A percentile compares a stretch with the other conserved stretches of the same genome.
These are phyloP conservation scores for Laupala kohalensis DNA, from an alignment of 1,140 invertebrate genomes.

Conservation along the genomic window DNA sequence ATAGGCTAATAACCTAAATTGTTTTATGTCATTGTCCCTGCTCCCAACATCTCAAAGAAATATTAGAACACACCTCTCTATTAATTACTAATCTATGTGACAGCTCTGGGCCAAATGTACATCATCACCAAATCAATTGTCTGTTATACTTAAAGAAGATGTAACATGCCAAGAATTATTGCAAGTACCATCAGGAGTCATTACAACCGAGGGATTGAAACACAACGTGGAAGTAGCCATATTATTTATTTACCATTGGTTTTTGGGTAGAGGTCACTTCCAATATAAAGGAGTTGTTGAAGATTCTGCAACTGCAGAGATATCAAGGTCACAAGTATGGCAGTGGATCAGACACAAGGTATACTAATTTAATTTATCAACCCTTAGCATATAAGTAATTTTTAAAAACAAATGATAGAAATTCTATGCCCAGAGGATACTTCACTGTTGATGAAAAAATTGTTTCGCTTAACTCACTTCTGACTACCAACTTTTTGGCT, in stretches of 20 bases:
- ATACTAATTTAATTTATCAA: no score
- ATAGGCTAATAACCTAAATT: no score
- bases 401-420: no score
- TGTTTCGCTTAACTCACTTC: no score
- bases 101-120: conserved; percentile 34
- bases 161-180: conserved; percentile 35
- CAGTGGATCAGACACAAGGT: conserved; percentile 55
- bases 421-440: no score
- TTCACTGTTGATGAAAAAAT: no score
- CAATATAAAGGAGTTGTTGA: conserved; percentile 48
- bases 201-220: conserved; percentile 42
- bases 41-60: no score
- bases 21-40: no score
- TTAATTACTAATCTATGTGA: no score
- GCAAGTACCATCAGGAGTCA: conserved; percentile 42
- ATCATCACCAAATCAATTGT: conserved; percentile 30
- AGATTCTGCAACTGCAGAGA: conserved; percentile 62
- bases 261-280: conserved; percentile 52
- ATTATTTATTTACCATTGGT: conserved; percentile 53
- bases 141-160: conserved; percentile 24
- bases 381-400: no score
- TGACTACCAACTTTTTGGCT: no score
- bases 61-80: no score
- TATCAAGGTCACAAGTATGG: conserved; percentile 57
- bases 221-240: conserved; percentile 50